phyloP scores from a whole-genome alignment of 2,888 invertebrate genomes.

The Pocota personata region DNA sequence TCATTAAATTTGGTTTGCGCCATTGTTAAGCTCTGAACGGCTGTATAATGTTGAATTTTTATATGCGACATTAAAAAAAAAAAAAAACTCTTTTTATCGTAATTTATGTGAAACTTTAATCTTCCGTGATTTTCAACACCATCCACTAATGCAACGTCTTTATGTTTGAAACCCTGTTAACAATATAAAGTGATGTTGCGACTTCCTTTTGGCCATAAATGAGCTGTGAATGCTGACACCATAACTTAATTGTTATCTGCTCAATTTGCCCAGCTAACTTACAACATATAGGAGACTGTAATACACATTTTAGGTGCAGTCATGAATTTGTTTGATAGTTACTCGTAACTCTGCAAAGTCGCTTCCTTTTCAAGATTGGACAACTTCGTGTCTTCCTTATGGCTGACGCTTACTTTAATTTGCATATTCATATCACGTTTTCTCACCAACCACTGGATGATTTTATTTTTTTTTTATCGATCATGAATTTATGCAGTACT shows the following conservation, averaged over 20 bases:
- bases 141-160: background rate
- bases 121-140: background rate
- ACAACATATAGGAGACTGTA: background rate
- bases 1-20: background rate
- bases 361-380: constrained; percentile 3
- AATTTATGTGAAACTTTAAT: background rate
- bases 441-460: constrained; percentile 15
- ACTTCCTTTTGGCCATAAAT: background rate
- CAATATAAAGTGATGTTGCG: background rate
- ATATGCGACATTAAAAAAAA: background rate
- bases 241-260: background rate
- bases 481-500: constrained; percentile 38
- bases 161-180: background rate
- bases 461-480: constrained; percentile 21
- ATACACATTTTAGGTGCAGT: background rate
- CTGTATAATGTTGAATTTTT: too few relatives aligned
- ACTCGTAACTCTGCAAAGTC: too few relatives aligned
- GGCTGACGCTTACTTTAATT: background rate
- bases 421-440: constrained; percentile 41
- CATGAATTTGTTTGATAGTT: too few relatives aligned
- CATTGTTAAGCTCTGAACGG: background rate
- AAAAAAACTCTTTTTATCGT: too few relatives aligned
- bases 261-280: background rate
- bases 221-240: background rate
- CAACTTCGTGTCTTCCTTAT: constrained; percentile 2